Percentiles rank a stretch among this genome's conserved stretches.
These are phyloP conservation scores for Ptychobarbus kaznakovi DNA, from an alignment of 2,797 vertebrate species.

Conservation along the genomic window DNA sequence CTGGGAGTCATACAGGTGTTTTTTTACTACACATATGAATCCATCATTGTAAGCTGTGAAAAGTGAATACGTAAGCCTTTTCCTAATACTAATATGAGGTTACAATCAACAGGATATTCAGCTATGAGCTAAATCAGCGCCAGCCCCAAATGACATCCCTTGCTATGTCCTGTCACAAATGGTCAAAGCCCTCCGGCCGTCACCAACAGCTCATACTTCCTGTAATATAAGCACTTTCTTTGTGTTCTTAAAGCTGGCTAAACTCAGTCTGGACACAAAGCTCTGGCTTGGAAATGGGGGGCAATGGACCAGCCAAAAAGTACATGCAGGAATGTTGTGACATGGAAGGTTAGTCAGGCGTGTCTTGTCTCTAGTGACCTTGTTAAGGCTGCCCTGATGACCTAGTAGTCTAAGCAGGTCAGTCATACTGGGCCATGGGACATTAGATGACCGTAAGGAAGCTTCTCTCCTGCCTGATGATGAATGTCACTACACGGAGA, in stretches of 20 bases:
- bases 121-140: constrained; percentile 15
- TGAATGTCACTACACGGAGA: neutral
- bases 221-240: constrained; percentile 74
- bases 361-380: constrained; percentile 50
- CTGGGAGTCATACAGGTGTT: neutral
- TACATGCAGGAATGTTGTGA: constrained; percentile 58
- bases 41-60: neutral
- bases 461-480: constrained; percentile 7
- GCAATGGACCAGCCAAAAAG: constrained; percentile 60
- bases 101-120: neutral
- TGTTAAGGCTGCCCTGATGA: constrained; percentile 31
- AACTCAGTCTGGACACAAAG: constrained; percentile 69
- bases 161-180: constrained; percentile 68
- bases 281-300: constrained; percentile 57
- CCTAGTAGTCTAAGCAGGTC: constrained; percentile 54
- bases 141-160: constrained; percentile 62
- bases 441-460: neutral
- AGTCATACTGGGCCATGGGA: constrained; percentile 8
- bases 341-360: constrained; percentile 57
- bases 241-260: constrained; percentile 74
- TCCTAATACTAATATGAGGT: neutral
- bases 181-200: constrained; percentile 65
- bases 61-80: neutral
- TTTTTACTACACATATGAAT: neutral
- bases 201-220: constrained; percentile 63